Percentiles rank a stretch among this genome's conserved stretches.
These are phyloP conservation scores for Sciurus vulgaris DNA, from an alignment of 2,797 vertebrate genomes.

Conservation along the genomic window DNA sequence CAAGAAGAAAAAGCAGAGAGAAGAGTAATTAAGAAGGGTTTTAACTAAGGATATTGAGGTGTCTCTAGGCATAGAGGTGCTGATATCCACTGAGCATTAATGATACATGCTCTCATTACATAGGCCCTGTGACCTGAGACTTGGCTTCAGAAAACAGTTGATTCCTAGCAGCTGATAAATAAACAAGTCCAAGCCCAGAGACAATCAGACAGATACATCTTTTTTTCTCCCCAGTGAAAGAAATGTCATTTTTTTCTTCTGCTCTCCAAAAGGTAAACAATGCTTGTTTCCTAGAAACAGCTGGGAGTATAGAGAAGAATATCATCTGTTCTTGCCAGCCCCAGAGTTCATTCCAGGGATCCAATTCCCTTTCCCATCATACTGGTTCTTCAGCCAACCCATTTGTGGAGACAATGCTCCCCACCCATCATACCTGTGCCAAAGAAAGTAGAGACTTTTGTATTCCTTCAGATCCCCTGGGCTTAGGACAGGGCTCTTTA, in stretches of 20 bases:
- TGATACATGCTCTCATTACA: conserved; percentile 24
- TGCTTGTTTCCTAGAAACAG: conserved; percentile 83
- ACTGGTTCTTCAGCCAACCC: conserved; percentile 65
- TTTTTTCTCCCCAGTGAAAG: conserved; percentile 63
- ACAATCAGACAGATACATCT: conserved; percentile 76
- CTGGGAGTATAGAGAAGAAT: conserved; percentile 79
- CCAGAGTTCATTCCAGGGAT: conserved; percentile 79
- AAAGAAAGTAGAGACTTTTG: conserved; percentile 68
- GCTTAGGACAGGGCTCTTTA: neutral
- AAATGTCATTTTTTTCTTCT: conserved; percentile 62
- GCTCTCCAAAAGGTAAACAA: conserved; percentile 76
- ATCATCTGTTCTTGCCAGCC: conserved; percentile 76
- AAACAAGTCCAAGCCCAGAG: conserved; percentile 72
- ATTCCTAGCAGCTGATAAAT: conserved; percentile 74
- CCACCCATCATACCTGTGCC: conserved; percentile 69
- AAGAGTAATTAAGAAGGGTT: conserved; percentile 1
- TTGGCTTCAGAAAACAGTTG: conserved; percentile 68
- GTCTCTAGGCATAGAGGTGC: neutral
- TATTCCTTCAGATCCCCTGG: conserved; percentile 1
- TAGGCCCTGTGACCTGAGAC: conserved; percentile 19
- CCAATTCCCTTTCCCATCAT: conserved; percentile 70
- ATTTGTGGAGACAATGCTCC: conserved; percentile 63
- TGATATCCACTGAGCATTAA: conserved; percentile 29
- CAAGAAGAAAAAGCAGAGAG: neutral
- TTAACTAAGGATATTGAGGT: conserved; percentile 30